Evolutionary conservation across 2,797 vertebrate genomes (phyloP).

Genomic region (Vireo griseus): DNA sequence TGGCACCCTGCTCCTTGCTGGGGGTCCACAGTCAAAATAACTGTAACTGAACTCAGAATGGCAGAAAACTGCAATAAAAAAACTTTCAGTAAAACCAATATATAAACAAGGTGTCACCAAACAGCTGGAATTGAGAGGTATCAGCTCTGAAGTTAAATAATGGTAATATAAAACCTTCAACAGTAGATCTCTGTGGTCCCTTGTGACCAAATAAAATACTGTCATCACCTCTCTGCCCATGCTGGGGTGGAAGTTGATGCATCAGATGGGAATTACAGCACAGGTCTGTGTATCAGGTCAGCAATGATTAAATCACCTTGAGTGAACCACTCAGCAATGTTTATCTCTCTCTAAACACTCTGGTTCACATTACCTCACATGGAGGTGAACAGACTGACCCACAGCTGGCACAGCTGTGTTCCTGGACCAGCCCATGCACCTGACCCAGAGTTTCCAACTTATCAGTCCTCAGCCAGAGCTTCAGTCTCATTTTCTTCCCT

Average conservation of each 20-base stretch:
- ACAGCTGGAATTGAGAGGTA: conserved; percentile 18
- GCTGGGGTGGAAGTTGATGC: neutral
- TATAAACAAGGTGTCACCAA: conserved; percentile 3
- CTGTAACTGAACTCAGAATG: neutral
- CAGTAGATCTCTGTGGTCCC: neutral
- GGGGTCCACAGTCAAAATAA: neutral
- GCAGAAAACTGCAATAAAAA: neutral
- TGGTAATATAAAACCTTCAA: neutral
- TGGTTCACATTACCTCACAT: neutral
- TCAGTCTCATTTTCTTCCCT: neutral
- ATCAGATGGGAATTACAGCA: neutral
- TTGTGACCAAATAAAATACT: neutral
- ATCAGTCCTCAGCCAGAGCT: neutral
- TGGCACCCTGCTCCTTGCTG: neutral
- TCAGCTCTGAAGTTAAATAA: neutral
- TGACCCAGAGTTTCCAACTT: neutral
- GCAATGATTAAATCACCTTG: conserved; percentile 9
- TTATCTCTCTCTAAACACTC: neutral
- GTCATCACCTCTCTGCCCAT: neutral
- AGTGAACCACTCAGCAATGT: neutral
- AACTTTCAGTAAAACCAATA: neutral
- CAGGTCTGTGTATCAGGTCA: neutral
- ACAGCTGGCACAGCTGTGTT: neutral
- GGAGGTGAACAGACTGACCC: neutral
- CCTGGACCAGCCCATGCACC: neutral